These are phyloP conservation scores for Eupithecia subfuscata DNA, from an alignment of 2,888 invertebrate species.

Conservation along the genomic window DNA sequence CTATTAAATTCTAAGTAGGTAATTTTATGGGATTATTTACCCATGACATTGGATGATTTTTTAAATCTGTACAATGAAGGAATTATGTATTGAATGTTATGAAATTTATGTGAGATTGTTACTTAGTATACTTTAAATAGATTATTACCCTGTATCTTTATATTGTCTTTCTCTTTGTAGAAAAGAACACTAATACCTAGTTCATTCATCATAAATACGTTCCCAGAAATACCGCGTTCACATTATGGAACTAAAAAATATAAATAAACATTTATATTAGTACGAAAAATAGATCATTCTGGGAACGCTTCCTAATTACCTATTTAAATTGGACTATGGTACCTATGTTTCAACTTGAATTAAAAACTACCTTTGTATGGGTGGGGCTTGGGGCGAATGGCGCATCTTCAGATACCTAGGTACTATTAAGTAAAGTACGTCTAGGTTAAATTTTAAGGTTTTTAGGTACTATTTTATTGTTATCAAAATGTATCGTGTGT, in stretches of 20 bases:
- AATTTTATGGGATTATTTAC: not conserved
- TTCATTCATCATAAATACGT: not conserved
- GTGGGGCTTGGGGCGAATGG: not conserved
- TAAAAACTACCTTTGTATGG: not conserved
- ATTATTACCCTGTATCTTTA: not conserved
- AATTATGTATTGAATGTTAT: not conserved
- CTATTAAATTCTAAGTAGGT: not conserved
- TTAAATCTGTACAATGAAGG: not conserved
- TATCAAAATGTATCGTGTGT: not conserved
- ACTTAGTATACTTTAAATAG: not conserved
- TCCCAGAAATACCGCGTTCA: no score
- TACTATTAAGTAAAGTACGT: not conserved
- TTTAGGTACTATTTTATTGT: not conserved
- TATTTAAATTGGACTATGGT: not conserved
- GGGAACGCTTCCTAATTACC: not conserved
- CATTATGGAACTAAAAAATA: no score
- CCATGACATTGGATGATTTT: not conserved
- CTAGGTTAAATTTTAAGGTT: not conserved
- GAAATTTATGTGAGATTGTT: not conserved
- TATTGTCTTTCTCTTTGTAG: not conserved
- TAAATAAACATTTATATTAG: no score
- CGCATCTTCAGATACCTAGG: not conserved
- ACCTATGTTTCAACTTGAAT: not conserved
- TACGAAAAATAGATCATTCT: not conserved
- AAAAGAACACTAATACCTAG: not conserved